These are phyloP conservation scores for Cheilosia vulpina DNA, from an alignment of 2,888 invertebrate genomes.

Conservation along the genomic window DNA sequence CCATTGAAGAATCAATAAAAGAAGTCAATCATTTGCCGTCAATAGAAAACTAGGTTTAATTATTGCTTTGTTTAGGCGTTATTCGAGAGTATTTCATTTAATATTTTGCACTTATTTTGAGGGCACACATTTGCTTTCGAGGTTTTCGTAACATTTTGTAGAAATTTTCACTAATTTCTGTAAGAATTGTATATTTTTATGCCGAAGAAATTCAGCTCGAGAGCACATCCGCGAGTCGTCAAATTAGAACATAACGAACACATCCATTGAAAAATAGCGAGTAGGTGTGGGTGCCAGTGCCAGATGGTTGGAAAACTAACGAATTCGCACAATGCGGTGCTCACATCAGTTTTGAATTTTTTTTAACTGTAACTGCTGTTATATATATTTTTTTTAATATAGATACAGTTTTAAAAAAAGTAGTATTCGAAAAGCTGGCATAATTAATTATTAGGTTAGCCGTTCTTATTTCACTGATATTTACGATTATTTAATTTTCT, in stretches of 20 bases:
- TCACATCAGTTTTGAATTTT: not conserved
- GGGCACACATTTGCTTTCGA: constrained; percentile 33
- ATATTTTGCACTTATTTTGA: constrained; percentile 45
- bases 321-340: constrained; percentile 9
- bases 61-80: constrained; percentile 34
- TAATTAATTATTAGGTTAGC: too few relatives aligned
- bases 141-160: constrained; percentile 29
- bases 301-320: constrained; percentile 50
- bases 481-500: too few relatives aligned
- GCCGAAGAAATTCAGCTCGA: constrained; percentile 38
- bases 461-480: too few relatives aligned
- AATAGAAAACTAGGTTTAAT: constrained; percentile 45
- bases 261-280: constrained; percentile 49
- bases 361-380: too few relatives aligned
- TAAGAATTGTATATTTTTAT: constrained; percentile 55
- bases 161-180: constrained; percentile 44
- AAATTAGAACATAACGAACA: constrained; percentile 57
- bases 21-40: constrained; percentile 68
- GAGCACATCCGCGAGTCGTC: constrained; percentile 63
- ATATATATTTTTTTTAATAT: too few relatives aligned
- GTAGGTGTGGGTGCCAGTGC: constrained; percentile 62
- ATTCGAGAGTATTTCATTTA: constrained; percentile 1
- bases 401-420: too few relatives aligned
- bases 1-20: constrained; percentile 75
- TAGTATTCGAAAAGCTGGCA: too few relatives aligned